A percentile compares a stretch with the other conserved stretches of the same genome.
Evolutionary conservation across 1,140 invertebrate species (phyloP).

Genomic region (Pseudomyrmex pallidus): DNA sequence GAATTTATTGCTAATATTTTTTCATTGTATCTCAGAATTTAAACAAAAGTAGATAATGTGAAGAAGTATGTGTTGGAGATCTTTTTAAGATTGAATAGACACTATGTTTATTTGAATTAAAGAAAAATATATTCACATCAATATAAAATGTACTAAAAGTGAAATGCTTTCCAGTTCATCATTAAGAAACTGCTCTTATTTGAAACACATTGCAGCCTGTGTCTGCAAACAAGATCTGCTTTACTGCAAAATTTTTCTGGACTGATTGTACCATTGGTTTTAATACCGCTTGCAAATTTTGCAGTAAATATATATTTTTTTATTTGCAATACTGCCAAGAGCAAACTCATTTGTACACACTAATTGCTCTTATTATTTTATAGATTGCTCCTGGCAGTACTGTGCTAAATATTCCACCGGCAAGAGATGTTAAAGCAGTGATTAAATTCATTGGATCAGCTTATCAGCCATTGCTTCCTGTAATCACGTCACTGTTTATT

Average conservation of each 20-base stretch:
- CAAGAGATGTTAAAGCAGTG: conserved; percentile 79
- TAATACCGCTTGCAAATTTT: conserved; percentile 81
- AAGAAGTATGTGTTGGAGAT: too few relatives aligned
- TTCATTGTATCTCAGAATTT: too few relatives aligned
- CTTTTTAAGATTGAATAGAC: too few relatives aligned
- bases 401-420: conserved; percentile 82
- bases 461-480: conserved; percentile 28
- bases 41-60: too few relatives aligned
- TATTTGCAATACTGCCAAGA: conserved; percentile 27
- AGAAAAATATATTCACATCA: too few relatives aligned
- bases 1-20: too few relatives aligned
- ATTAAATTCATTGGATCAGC: conserved; percentile 42
- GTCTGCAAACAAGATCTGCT: conserved; percentile 83
- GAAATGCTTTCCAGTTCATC: conserved; percentile 80
- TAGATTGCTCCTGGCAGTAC: conserved; percentile 83
- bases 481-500: conserved; percentile 5
- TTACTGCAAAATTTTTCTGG: conserved; percentile 77
- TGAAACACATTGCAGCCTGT: conserved; percentile 83
- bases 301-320: conserved; percentile 79
- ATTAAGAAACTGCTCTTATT: conserved; percentile 81
- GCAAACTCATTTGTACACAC: conserved; percentile 4
- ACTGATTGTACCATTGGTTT: conserved; percentile 83
- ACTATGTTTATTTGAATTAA: too few relatives aligned
- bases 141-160: background rate
- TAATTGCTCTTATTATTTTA: conserved; percentile 69